Conservation (phyloP, 2,797 vertebrate species). For the Notolepis coatsorum region DNA sequence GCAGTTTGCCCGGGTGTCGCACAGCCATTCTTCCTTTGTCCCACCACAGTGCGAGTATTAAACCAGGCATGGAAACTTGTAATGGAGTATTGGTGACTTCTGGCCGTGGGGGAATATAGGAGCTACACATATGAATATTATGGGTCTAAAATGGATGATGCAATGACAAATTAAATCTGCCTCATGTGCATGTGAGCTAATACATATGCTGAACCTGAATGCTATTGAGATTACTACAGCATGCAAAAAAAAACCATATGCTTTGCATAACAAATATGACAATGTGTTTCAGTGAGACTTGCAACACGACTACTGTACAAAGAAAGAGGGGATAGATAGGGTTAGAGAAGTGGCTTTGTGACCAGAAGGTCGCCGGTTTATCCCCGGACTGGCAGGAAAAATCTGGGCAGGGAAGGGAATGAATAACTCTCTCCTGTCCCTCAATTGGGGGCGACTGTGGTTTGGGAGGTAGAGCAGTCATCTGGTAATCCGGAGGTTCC, state of each 20-base stretch:
- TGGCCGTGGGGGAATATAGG: conserved; percentile 7
- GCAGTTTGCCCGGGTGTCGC: conserved; percentile 10
- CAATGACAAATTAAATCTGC: conserved; percentile 5
- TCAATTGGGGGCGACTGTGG: too few species aligned
- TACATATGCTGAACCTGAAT: conserved; percentile 18
- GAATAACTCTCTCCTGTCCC: too few species aligned
- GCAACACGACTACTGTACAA: not conserved
- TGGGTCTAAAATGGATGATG: conserved; percentile 19
- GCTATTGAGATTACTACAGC: not conserved
- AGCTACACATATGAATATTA: conserved; percentile 16
- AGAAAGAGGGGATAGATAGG: not conserved
- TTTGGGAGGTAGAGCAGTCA: too few species aligned
- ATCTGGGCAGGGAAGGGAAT: too few species aligned
- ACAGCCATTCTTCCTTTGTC: not conserved
- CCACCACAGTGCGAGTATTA: conserved; percentile 11
- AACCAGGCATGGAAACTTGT: conserved; percentile 26
- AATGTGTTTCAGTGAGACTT: not conserved
- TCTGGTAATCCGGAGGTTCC: too few species aligned
- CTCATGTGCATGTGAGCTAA: conserved; percentile 1
- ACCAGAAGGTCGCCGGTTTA: too few species aligned
- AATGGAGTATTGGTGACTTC: conserved; percentile 15
- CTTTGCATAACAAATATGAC: conserved; percentile 23
- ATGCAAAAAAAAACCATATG: conserved; percentile 11
- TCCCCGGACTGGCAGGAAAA: too few species aligned
- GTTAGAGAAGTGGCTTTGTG: too few species aligned